These are phyloP conservation scores for Drosophila subobscura DNA, from an alignment of 1,140 invertebrate genomes.

Conservation along the genomic window DNA sequence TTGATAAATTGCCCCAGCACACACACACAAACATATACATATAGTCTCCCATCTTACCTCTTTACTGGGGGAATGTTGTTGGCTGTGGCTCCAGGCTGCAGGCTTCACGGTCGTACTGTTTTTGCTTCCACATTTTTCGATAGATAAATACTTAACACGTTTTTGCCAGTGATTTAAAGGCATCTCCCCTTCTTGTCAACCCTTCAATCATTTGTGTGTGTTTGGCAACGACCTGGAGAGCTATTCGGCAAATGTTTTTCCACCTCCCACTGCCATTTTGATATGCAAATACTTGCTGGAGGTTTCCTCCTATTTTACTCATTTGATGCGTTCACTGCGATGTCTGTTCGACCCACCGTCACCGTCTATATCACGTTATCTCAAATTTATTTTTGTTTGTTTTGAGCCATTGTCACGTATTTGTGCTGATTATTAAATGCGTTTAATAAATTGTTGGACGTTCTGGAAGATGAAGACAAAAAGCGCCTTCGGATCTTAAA, in stretches of 20 bases:
- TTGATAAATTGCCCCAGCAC: conserved; percentile 70
- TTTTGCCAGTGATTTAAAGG: conserved; percentile 68
- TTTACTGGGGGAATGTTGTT: conserved; percentile 23
- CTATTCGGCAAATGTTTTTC: conserved; percentile 2
- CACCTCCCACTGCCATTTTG: conserved; percentile 44
- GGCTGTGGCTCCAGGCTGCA: conserved; percentile 10
- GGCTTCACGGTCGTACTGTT: conserved; percentile 2
- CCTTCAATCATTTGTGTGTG: conserved; percentile 62
- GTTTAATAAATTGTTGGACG: conserved; percentile 3
- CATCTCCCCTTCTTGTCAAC: conserved; percentile 46
- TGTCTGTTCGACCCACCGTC: conserved; percentile 27
- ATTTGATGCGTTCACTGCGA: conserved; percentile 37
- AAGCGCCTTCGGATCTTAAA: conserved; percentile 8
- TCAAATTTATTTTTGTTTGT: conserved; percentile 63
- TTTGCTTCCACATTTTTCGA: conserved; percentile 56
- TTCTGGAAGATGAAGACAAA: neutral
- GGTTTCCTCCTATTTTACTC: conserved; percentile 39
- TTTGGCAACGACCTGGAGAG: conserved; percentile 3
- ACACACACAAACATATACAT: conserved; percentile 34
- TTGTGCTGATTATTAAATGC: conserved; percentile 60
- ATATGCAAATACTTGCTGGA: conserved; percentile 69
- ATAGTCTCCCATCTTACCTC: conserved; percentile 10
- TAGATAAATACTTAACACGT: conserved; percentile 80
- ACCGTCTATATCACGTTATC: conserved; percentile 56
- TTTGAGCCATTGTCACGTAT: conserved; percentile 73